phyloP scores from a whole-genome alignment of 1,140 invertebrate genomes.

The Lordiphosa collinella region DNA sequence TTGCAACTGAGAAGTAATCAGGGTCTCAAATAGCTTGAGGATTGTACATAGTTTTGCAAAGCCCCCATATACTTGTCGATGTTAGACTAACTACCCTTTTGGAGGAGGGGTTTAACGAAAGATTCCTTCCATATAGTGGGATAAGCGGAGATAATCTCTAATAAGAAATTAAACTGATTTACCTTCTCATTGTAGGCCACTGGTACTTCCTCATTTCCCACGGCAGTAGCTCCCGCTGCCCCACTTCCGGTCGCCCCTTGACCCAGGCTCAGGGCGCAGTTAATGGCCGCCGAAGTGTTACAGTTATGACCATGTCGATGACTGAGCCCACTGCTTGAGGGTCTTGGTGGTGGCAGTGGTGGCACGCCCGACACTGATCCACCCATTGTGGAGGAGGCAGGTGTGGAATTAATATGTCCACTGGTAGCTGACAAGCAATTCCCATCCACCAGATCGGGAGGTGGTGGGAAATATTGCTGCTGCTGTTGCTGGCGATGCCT shows the following conservation, averaged over 20 bases:
- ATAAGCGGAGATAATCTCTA: too few species aligned
- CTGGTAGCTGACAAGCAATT: conserved; percentile 67
- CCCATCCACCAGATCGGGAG: conserved; percentile 62
- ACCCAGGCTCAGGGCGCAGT: conserved; percentile 43
- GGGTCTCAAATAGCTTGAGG: too few species aligned
- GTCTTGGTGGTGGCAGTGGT: conserved; percentile 51
- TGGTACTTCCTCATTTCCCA: conserved; percentile 84
- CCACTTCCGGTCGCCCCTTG: conserved; percentile 20
- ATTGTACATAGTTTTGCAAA: too few species aligned
- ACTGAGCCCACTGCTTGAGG: conserved; percentile 18
- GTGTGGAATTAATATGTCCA: conserved; percentile 80
- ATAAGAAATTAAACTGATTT: neutral
- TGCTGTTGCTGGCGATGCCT: conserved; percentile 81
- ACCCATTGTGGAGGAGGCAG: conserved; percentile 78
- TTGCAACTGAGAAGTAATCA: too few species aligned
- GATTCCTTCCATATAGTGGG: too few species aligned
- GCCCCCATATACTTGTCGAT: too few species aligned
- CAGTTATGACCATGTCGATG: conserved; percentile 46
- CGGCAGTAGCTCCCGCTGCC: conserved; percentile 35
- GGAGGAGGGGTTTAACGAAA: too few species aligned
- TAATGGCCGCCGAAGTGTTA: conserved; percentile 52
- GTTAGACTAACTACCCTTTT: too few species aligned
- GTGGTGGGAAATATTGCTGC: conserved; percentile 69
- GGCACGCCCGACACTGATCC: conserved; percentile 54
- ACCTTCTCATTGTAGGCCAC: conserved; percentile 93